Conservation (phyloP, 2,888 invertebrate genomes). For the Spisula solida region DNA sequence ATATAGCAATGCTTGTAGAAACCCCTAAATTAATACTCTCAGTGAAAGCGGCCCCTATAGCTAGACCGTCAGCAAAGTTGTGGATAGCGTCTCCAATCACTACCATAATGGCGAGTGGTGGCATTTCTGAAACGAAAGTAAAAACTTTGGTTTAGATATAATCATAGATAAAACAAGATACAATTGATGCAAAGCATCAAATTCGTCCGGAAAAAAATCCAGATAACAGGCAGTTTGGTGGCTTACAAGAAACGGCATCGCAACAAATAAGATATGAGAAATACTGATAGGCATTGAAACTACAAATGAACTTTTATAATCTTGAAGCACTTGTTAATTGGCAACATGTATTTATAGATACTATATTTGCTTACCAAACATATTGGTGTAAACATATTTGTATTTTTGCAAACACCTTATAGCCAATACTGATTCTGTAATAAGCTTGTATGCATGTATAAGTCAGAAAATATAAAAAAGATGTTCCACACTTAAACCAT, state of each 20-base stretch:
- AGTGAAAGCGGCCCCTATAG: conserved; percentile 88
- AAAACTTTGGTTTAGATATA: background rate
- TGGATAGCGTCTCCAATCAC: conserved; percentile 88
- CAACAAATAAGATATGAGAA: too few species aligned
- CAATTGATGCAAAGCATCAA: background rate
- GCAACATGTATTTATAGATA: too few species aligned
- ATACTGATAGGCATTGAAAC: too few species aligned
- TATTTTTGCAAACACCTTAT: too few species aligned
- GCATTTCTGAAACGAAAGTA: conserved; percentile 64
- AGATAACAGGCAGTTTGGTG: background rate
- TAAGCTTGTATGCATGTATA: too few species aligned
- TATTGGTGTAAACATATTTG: too few species aligned
- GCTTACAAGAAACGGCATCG: background rate
- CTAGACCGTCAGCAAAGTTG: conserved; percentile 88
- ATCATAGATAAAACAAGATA: background rate
- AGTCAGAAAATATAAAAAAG: too few species aligned
- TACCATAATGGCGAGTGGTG: conserved; percentile 84
- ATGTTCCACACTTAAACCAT: too few species aligned
- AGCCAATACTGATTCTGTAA: too few species aligned
- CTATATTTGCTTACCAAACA: too few species aligned
- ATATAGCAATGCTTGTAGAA: conserved; percentile 88
- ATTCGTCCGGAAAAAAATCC: background rate
- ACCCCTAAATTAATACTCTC: conserved; percentile 84
- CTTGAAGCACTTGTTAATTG: too few species aligned
- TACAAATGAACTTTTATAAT: too few species aligned